Evolutionary conservation across 2,888 invertebrate genomes (phyloP), one percentile per base, ranked within the genome.

Genomic region (Apoda limacodes): DNA sequence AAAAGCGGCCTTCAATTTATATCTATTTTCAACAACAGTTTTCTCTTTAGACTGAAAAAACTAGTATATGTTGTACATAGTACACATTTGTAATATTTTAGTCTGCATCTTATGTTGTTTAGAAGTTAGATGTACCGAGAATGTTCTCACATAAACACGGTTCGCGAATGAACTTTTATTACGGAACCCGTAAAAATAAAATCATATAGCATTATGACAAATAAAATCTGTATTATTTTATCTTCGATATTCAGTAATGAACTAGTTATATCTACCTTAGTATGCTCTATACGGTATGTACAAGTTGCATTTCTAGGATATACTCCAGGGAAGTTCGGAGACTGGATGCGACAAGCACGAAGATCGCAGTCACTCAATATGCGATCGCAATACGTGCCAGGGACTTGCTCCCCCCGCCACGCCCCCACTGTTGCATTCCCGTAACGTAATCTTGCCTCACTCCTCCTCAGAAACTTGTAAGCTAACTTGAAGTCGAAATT

Each of bases 261-360:
- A n/a, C n/a, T n/a, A n/a, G n/a, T n/a, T n/a, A n/a, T n/a, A 29
- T 51, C 60, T 47, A 81, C 82, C 75, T 81, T 81, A 35, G 80
- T 82, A 50, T 85, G 85, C 62, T 85, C 86, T 37, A 89, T 84
- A 48, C 87, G 83, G 78, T 89, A 92, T 60, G 88, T 87, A 68
- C 92, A 92, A 46, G 91, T 91, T 39, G 93, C 88, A 66, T 93
- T 93, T 37, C 93, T 82, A 4, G 93, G 93, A 69, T 94, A 95
- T 44, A 92, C 88, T 30, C 94, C 94, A 7, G 93, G 93, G 67
- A 91, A 94, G 82, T 95, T 95, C 7, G 94, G 95, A 13, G 93
- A 93, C 69, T 92, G 90, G 38, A 92, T 87, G 40, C 90, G 86
- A 69, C 89, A 90, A 25, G 78, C 76, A 44, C 71, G 67, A 36